Evolutionary conservation across 2,113 vertebrate genomes (phyloP), one percentile per base, ranked within the genome.

Genomic region (Tragelaphus scriptus): DNA sequence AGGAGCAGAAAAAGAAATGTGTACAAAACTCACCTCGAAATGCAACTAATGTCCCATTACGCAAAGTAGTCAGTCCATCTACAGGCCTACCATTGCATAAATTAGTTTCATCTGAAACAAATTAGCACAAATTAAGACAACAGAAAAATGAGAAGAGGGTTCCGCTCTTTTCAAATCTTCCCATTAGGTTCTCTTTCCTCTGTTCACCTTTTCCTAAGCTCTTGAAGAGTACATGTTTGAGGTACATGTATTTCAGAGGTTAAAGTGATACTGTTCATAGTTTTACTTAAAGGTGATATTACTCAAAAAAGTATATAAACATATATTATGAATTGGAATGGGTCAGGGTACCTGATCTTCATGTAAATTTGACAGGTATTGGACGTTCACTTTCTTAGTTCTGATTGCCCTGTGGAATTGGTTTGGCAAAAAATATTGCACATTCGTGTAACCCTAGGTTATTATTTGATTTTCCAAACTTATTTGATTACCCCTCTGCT

Each of bases 11-110:
- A 91, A 56, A 49, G 26, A 82, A 61, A 51, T 44, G 3, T 15
- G 17, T 19, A 28, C 61, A 30, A 36, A 95, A 91, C 99, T 98
- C 55, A 99, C 99, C 99, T 99, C 99, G 99, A 98, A 99, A 99
- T 82, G 99, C 99, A 1, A 99, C 99, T 19, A 99, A 65, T 0
- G 99, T 99, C 85, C 99, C 99, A 8, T 99, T 99, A 51, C 95
- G 99, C 47, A 99, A 98, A 11, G 99, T 99, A 3, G 99, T 99
- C 97, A 99, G 98, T 85, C 98, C 99, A 0, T 99, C 98, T 0
- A 99, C 97, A 0, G 99, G 99, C 59, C 98, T 99, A 11, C 99
- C 99, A 0, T 99, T 99, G 95, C 99, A 99, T 96, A 99, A 98
- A 95, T 99, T 98, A 93, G 98, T 99, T 95, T 99, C 99, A 2